Base-by-base conservation (phyloP, 2,797 vertebrate genomes). In the Pygocentrus nattereri region DNA sequence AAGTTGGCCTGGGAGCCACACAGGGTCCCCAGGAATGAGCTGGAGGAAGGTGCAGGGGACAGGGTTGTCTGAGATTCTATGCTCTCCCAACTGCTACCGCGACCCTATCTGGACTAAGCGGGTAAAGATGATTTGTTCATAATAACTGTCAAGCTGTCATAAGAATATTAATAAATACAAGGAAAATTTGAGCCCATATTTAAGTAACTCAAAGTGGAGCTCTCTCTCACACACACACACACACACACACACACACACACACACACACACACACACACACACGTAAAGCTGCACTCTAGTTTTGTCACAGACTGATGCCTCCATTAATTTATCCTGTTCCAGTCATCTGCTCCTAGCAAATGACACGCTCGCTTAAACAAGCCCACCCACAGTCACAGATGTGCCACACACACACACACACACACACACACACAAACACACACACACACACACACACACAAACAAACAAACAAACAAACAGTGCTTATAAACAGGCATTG, bases 271-370 rank as follows among this genome's bases (percentile, higher is more conserved):
- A 27, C 49, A 54, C 19, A 72, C 44, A 65, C 47, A 64, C 34
- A 49, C 27, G 52, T 5, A 11, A 52, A 30, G 41, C 18, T 72
- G 49, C 18, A 10, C 27, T 73, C 15, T 62, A 41, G 69, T 58
- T 64, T 68, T 18, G 52, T 41, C 71, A 73, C 71, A 74, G 71
- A n/a, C 71, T 74, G 61, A 75, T 75, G 50, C 25, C 5, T 49
- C 47, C 65, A 52, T 75, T 75, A 69, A 75, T 69, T 75, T 41
- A 44, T 31, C 21, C 41, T 59, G 72, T 62, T 62, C 25, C 38
- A 47, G 23, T 76, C 44, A 64, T 62, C 10, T 68, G 31, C 16
- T 79, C 13, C 31, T 10, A 61, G 56, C 49, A 31, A 70, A 70
- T 11, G 52, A 69, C 44, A 71, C 6, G 11, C 74, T 58, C 10